A percentile compares a stretch with the other conserved stretches of the same genome.
phyloP scores from a whole-genome alignment of 2,113 vertebrate species.

The Sapajus apella region DNA sequence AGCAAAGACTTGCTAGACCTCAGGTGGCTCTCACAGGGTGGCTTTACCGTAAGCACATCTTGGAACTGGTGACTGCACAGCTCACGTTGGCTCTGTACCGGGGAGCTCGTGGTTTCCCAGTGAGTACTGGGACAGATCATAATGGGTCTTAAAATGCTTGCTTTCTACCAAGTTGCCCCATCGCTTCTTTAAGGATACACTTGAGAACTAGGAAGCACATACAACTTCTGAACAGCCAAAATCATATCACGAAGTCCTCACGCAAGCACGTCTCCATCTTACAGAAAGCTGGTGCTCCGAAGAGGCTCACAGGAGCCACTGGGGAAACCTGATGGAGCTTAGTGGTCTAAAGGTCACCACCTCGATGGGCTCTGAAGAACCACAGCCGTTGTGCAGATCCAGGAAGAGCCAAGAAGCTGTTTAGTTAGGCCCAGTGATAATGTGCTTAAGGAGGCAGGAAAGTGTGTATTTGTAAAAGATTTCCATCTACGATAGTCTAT shows the following conservation, averaged over 20 bases:
- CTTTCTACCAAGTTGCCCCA: background rate
- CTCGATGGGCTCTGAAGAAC: background rate
- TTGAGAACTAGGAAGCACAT: background rate
- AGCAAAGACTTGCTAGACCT: background rate
- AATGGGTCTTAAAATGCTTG: background rate
- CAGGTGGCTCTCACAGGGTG: background rate
- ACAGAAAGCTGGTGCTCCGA: too few relatives aligned
- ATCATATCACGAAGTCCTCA: accelerated
- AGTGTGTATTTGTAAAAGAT: background rate
- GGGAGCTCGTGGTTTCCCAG: too few relatives aligned
- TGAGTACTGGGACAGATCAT: background rate
- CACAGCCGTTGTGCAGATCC: background rate
- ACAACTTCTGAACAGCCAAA: background rate
- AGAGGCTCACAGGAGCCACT: accelerated
- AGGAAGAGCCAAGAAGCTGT: background rate
- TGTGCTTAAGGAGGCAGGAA: background rate
- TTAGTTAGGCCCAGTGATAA: background rate
- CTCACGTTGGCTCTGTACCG: accelerated
- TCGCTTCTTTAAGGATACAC: background rate
- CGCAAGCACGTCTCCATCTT: accelerated
- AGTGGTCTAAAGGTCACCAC: accelerated
- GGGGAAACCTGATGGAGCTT: accelerated
- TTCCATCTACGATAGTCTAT: background rate
- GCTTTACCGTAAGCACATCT: background rate
- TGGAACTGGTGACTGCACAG: background rate